Evolutionary conservation across 23 tunicate species (phyloP), one percentile per base, ranked within the genome.

Genomic region (Ciona savignyi): DNA sequence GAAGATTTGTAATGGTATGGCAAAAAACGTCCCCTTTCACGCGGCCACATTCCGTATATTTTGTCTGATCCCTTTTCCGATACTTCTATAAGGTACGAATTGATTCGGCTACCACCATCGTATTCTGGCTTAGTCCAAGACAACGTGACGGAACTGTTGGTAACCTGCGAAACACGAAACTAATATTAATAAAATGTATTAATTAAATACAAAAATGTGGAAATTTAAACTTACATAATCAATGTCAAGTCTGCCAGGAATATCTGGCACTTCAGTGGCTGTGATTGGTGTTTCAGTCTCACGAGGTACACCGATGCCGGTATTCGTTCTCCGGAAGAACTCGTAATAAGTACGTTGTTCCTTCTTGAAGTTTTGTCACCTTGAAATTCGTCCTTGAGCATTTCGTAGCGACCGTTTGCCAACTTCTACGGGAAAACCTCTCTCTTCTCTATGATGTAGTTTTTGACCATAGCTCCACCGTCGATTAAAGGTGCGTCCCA

Each of bases 401-500:
- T 69, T 84, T 84, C 0, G 85, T 64, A 2, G 60, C 72, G 23
- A 80, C 85, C 25, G 85, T 84, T 9, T 72, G 72, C 90, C 90
- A 84, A 27, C 87, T 65, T 31, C 70, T 74, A 34, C 79, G 70
- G 24, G 73, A 32, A 22, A 0, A 85, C 85, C 27, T 73, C 79
- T 28, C 90, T 68, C 48, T 72, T 64, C 60, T 84, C 78, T 2
- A 84, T 56, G 22, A 84, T 60, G 73, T 84, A 84, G 42, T 84
- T 70, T 9, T 65, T 63, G 23, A 84, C 83, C 15, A 48, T 51
- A 24, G 77, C 60, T 6, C 90, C 82, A 24, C 90, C 90, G 42
- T 84, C 90, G 21, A 79, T 49, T 29, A 35, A 51, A 30, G 90
- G 90, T 9, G 90, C 70, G 26, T 84, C 84, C 90, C 90, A 84